Percentiles rank a stretch among this genome's conserved stretches.
Conservation (phyloP, 2,797 vertebrate species). For the Eulemur mongoz region DNA sequence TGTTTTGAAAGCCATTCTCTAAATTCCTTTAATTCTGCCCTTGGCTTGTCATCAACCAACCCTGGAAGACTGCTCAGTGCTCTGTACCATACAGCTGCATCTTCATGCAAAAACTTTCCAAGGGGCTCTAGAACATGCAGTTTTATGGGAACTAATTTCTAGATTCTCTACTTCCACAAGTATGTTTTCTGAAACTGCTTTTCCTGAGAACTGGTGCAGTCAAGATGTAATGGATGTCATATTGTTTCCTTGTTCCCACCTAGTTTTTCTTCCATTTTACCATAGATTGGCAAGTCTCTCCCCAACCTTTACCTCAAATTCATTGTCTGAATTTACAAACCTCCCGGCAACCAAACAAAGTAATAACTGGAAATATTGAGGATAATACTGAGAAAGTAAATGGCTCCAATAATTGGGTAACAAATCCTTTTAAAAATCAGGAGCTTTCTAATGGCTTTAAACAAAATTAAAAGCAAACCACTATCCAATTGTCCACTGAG, state of each 20-base stretch:
- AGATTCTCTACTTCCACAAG: neutral
- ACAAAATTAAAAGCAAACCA: constrained; percentile 36
- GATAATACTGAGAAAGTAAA: neutral
- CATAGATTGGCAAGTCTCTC: neutral
- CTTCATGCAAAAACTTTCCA: neutral
- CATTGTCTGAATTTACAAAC: neutral
- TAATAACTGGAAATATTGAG: neutral
- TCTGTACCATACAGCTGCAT: neutral
- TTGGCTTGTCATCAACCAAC: constrained; percentile 16
- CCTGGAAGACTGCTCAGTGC: neutral
- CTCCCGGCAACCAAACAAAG: neutral
- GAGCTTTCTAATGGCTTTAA: constrained; percentile 25
- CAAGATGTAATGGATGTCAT: neutral
- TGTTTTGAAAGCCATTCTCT: neutral
- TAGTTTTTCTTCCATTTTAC: neutral
- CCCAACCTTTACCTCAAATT: neutral
- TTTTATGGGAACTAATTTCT: neutral
- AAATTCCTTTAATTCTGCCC: neutral
- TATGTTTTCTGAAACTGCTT: neutral
- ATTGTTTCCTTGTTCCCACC: neutral
- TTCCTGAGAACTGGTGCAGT: neutral
- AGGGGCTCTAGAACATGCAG: neutral
- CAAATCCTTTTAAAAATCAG: neutral
- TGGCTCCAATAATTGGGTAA: neutral
- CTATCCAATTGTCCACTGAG: neutral